A percentile compares a stretch with the other conserved stretches of the same genome.
Evolutionary conservation across 2,797 vertebrate species (phyloP).

Genomic region (Ciconia nigra): DNA sequence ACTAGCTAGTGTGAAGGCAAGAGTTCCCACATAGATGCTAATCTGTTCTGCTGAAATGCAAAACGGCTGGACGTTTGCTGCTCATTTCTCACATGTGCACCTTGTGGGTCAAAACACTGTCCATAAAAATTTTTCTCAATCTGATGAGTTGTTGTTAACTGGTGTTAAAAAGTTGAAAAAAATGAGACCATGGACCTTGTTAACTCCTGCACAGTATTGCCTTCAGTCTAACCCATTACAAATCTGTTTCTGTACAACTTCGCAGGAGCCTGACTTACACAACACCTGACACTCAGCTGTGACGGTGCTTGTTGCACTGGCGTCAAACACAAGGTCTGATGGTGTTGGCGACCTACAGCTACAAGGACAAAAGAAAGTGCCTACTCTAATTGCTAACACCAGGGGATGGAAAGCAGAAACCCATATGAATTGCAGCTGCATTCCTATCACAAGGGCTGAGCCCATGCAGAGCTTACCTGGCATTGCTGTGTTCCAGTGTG

Average conservation of each 20-base stretch:
- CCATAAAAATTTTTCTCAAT: background rate
- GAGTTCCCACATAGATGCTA: background rate
- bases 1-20: background rate
- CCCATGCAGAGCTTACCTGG: conserved; percentile 78
- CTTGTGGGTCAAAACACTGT: background rate
- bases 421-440: background rate
- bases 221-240: background rate
- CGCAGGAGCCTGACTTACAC: background rate
- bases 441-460: background rate
- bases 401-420: background rate
- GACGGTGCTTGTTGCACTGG: background rate
- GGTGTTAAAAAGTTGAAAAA: background rate
- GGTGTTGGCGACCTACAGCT: background rate
- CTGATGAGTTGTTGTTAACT: background rate
- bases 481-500: conserved; percentile 88
- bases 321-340: background rate
- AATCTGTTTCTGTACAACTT: background rate
- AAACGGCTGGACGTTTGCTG: background rate
- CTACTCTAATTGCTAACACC: background rate
- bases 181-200: background rate
- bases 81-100: background rate
- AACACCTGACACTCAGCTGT: background rate
- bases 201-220: background rate
- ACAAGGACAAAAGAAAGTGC: background rate
- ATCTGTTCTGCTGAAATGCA: background rate